These are phyloP conservation scores for Parazoanthus swiftii DNA, from an alignment of 92 coral and sea anemone species.

Conservation along the genomic window DNA sequence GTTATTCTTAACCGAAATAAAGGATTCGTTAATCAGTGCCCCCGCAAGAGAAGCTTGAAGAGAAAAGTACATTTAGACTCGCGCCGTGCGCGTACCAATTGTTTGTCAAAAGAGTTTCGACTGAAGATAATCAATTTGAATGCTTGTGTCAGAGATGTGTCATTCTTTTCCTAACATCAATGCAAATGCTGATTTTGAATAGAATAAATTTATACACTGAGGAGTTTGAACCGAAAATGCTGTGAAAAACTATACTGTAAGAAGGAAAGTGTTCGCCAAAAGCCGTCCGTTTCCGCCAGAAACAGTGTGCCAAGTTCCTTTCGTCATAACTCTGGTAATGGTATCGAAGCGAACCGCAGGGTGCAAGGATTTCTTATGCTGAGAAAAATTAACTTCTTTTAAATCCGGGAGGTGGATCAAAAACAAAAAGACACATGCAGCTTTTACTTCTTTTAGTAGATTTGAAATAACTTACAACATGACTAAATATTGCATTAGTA, in stretches of 20 bases:
- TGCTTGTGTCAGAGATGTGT: slow-evolving; percentile 28
- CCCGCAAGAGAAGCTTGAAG: neutral
- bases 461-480: slow-evolving; percentile 1
- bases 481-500: neutral
- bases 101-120: slow-evolving; percentile 5
- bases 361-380: neutral
- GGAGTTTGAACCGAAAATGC: slow-evolving; percentile 5
- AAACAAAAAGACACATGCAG: slow-evolving; percentile 42
- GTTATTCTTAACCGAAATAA: slow-evolving; percentile 10
- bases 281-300: neutral
- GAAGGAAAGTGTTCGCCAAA: neutral
- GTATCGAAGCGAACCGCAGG: neutral
- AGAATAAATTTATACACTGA: slow-evolving; percentile 31
- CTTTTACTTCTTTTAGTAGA: slow-evolving; percentile 8
- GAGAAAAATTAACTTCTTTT: slow-evolving; percentile 29
- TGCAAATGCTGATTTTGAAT: slow-evolving; percentile 23
- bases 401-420: slow-evolving; percentile 14
- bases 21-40: neutral
- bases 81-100: neutral
- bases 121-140: slow-evolving; percentile 17
- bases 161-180: slow-evolving; percentile 25
- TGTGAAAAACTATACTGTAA: slow-evolving; percentile 4
- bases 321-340: neutral
- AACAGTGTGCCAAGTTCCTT: slow-evolving; percentile 3
- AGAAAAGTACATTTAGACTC: slow-evolving; percentile 9